Evolutionary conservation across 2,888 invertebrate genomes (phyloP), one percentile per base, ranked within the genome.

Genomic region (Resseliella maxima): DNA sequence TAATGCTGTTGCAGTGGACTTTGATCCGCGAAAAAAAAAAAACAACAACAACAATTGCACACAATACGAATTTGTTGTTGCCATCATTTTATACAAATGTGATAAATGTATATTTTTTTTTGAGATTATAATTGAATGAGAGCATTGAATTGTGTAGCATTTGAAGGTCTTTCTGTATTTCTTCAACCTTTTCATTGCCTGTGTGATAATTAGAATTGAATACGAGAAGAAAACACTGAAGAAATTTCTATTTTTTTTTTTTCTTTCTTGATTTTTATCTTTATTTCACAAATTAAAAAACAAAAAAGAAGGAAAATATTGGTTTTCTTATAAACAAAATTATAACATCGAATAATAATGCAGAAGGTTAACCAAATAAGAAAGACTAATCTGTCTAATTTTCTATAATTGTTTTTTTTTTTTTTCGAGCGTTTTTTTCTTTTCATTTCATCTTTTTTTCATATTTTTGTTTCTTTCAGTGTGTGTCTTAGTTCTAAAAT

Each of bases 401-500:
- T 27, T 0, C 35, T 72, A 72, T 15, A 27, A 31, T 6, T n/a
- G n/a, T n/a, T n/a, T 12, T 27, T 31, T 31, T 72, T 72, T 72
- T 5, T 12, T 15, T 2, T 27, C 24, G 72, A n/a, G 18, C 46
- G 18, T 50, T 50, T 50, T 50, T 41, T 41, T 41, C 18, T 18
- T 50, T 50, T 50, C 46, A 24, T 24, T 59, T 27, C 15, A 12
- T 27, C 31, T 27, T 72, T 31, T 6, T 72, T 35, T 72, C 31
- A 15, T 15, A 31, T 35, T 72, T 31, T 15, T 31, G 35, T 59
- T 50, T 6, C 59, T n/a, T n/a, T n/a, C n/a, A n/a, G n/a, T n/a
- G n/a, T n/a, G n/a, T n/a, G n/a, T n/a, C n/a, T 72, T 72, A 72
- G 31, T 31, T 72, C 72, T 72, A 72, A 59, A n/a, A 72, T 72